Evolutionary conservation across 92 coral and sea anemone genomes (phyloP), one percentile per base, ranked within the genome.

Genomic region (Phenganax marumi): DNA sequence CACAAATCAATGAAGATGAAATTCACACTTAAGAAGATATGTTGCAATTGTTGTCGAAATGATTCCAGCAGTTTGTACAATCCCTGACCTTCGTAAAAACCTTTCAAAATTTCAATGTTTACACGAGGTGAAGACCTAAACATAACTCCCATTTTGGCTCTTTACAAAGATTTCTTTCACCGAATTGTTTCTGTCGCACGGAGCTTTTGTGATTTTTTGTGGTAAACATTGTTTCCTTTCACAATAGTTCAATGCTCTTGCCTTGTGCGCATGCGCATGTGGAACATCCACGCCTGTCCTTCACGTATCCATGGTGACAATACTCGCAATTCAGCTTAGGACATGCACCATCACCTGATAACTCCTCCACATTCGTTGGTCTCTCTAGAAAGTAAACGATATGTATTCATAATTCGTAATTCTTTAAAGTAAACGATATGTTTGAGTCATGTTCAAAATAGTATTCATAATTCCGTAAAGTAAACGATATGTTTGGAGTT

Each of bases 271-370:
- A 91, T 53, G 75, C 82, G 68, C 97, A 91, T 24, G 92, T 91
- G 61, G 78, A 75, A 72, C 97, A 91, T 61, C 92, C 92, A 6
- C 68, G 72, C 23, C 61, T 70, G 60, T 84, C 88, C 61, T 81
- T 84, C 55, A 74, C 77, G 80, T 85, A 87, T 52, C 92, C 97
- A 50, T 86, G 76, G 58, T 81, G 90, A 56, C 97, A 91, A 46
- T 84, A 76, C 16, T 14, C 81, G 54, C 97, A 91, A 21, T 87
- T 82, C 11, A 80, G 52, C 24, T 70, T 11, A 10, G 90, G 93
- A 50, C 92, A 89, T 4, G 50, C 39, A 68, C 52, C 78, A 25
- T 33, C 77, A 0, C 60, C 74, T 13, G 87, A 74, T 6, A 13
- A 16, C 7, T 76, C 53, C 3, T 57, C 60, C 10, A 0, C 55